Conservation (phyloP, 2,888 invertebrate species). For the Chalcis sispes region DNA sequence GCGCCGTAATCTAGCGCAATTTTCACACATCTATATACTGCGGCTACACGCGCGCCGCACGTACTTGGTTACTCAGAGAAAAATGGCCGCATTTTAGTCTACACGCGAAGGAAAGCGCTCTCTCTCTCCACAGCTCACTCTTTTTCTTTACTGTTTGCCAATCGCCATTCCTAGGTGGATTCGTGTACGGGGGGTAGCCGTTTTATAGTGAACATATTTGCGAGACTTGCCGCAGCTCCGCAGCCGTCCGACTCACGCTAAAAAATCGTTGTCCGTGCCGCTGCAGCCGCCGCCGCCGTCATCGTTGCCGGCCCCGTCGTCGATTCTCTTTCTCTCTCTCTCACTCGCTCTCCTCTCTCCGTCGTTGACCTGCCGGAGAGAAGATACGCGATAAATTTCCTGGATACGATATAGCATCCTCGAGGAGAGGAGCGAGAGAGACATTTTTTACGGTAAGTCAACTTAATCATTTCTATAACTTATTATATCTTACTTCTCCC, state of each 20-base stretch:
- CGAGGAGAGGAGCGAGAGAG: conserved; percentile 34
- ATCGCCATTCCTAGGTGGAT: conserved; percentile 75
- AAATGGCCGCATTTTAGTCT: conserved; percentile 91
- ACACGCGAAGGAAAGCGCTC: conserved; percentile 58
- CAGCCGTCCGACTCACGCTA: too few relatives aligned
- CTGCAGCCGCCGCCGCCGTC: too few relatives aligned
- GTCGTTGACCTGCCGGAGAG: conserved; percentile 66
- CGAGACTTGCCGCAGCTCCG: too few relatives aligned
- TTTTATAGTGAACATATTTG: too few relatives aligned
- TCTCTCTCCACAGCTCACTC: conserved; percentile 76
- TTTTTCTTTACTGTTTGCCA: conserved; percentile 91
- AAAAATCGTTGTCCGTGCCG: too few relatives aligned
- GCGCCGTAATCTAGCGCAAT: neutral
- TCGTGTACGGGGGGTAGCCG: too few relatives aligned
- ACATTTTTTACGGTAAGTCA: too few relatives aligned
- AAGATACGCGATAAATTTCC: too few relatives aligned
- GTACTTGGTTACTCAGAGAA: conserved; percentile 72
- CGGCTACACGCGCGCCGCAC: neutral
- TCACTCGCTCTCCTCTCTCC: conserved; percentile 11
- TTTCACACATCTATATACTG: neutral
- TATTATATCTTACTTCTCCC: neutral
- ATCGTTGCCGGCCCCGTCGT: neutral
- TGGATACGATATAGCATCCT: conserved; percentile 10
- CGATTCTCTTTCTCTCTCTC: neutral
- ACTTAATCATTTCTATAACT: neutral